Conservation (phyloP, 2,113 vertebrate species). For the Urocolius indicus region DNA sequence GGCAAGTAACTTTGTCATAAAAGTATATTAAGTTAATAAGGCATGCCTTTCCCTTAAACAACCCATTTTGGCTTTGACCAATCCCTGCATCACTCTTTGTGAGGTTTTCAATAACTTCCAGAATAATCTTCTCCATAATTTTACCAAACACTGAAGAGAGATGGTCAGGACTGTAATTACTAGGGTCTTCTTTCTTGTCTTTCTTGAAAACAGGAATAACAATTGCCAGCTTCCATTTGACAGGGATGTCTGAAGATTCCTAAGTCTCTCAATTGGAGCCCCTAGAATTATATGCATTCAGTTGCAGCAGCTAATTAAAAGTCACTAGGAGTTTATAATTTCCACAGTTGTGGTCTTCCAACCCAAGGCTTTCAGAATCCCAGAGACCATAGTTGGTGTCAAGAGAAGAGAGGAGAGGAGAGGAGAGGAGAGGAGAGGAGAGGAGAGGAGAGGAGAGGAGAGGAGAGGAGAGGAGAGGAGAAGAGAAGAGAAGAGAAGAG, state of each 20-base stretch:
- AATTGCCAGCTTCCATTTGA: not conserved
- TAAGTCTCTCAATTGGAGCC: rapidly evolving
- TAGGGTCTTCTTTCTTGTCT: not conserved
- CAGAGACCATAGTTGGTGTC: rapidly evolving
- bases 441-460: too few species aligned
- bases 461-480: too few species aligned
- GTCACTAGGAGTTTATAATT: not conserved
- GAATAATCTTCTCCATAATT: not conserved
- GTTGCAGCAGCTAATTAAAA: not conserved
- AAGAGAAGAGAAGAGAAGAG: too few species aligned
- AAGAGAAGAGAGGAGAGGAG: too few species aligned
- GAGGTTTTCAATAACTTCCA: not conserved
- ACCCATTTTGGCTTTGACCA: not conserved
- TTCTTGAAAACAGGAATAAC: not conserved
- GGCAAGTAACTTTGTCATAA: not conserved
- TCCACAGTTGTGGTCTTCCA: not conserved
- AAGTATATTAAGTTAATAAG: not conserved
- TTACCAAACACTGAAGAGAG: not conserved
- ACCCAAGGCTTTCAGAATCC: not conserved
- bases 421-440: too few species aligned
- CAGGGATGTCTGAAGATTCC: not conserved
- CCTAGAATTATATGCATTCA: not conserved
- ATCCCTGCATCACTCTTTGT: not conserved
- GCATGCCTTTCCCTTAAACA: not conserved
- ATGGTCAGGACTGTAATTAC: not conserved